phyloP scores from a whole-genome alignment of 1,140 invertebrate genomes.

The Drosophila orena region DNA sequence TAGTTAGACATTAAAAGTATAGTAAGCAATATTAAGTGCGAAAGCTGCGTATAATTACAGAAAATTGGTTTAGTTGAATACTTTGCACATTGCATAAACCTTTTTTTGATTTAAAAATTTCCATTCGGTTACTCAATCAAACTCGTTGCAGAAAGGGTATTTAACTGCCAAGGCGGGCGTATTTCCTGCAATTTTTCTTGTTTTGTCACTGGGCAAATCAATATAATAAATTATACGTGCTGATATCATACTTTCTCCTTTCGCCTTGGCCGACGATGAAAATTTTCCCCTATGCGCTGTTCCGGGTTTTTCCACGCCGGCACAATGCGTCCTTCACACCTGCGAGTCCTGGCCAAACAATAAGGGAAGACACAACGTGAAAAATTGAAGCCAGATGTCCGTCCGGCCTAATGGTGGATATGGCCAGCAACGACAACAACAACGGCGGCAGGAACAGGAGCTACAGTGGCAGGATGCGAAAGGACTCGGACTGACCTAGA shows the following conservation, averaged over 20 bases:
- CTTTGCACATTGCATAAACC: no score
- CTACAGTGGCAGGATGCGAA: background rate
- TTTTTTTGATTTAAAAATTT: background rate
- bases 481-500: conserved; percentile 55
- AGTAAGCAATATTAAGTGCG: no score
- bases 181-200: conserved; percentile 13
- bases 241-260: conserved; percentile 29
- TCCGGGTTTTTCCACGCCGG: conserved; percentile 14
- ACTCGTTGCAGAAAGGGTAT: conserved; percentile 7
- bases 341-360: conserved; percentile 51
- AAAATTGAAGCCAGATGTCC: conserved; percentile 59
- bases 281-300: conserved; percentile 9
- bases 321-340: conserved; percentile 26
- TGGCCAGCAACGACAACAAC: conserved; percentile 9
- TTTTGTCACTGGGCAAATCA: conserved; percentile 54
- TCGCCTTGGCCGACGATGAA: background rate
- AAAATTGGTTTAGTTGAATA: no score
- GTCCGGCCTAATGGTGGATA: conserved; percentile 25
- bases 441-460: background rate
- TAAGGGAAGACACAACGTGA: conserved; percentile 68
- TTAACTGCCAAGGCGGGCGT: background rate
- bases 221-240: conserved; percentile 60
- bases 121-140: background rate
- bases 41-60: no score
- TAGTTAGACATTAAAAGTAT: no score